These are phyloP conservation scores for Ditula angustiorana DNA, from an alignment of 2,888 invertebrate species.

Conservation along the genomic window DNA sequence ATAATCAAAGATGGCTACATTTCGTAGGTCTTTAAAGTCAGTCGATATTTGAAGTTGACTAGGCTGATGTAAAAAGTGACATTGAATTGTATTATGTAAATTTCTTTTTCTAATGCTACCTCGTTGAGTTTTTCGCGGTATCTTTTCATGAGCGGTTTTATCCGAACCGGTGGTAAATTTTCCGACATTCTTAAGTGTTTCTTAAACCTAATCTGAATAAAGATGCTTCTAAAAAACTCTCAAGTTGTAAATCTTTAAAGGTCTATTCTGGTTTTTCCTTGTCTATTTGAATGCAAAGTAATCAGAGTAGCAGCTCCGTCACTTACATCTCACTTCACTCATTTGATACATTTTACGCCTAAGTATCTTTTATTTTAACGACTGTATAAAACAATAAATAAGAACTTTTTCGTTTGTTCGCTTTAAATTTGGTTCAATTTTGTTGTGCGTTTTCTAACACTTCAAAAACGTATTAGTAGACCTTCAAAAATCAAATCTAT, in stretches of 20 bases:
- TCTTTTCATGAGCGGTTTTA: no score
- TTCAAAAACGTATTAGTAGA: neutral
- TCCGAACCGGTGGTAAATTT: no score
- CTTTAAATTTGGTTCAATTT: neutral
- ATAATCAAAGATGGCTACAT: no score
- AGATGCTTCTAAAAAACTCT: no score
- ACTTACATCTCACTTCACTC: conserved; percentile 44
- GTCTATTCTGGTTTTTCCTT: conserved; percentile 36
- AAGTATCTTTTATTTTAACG: conserved; percentile 12
- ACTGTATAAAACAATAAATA: neutral
- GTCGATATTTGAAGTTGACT: no score
- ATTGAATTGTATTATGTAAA: no score
- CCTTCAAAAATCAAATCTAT: conserved; percentile 49
- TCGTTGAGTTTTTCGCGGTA: no score
- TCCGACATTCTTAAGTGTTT: no score
- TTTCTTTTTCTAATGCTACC: no score
- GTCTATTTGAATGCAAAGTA: conserved; percentile 64
- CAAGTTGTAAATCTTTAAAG: neutral
- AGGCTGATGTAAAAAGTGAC: no score
- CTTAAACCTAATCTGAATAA: no score
- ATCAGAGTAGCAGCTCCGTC: conserved; percentile 55
- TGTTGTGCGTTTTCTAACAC: conserved; percentile 1
- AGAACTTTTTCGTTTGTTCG: neutral
- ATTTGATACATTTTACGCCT: conserved; percentile 10
- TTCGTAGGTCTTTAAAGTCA: no score